A percentile compares a stretch with the other conserved stretches of the same genome.
These are phyloP conservation scores for Cheilinus undulatus DNA, from an alignment of 2,113 vertebrate genomes.

Conservation along the genomic window DNA sequence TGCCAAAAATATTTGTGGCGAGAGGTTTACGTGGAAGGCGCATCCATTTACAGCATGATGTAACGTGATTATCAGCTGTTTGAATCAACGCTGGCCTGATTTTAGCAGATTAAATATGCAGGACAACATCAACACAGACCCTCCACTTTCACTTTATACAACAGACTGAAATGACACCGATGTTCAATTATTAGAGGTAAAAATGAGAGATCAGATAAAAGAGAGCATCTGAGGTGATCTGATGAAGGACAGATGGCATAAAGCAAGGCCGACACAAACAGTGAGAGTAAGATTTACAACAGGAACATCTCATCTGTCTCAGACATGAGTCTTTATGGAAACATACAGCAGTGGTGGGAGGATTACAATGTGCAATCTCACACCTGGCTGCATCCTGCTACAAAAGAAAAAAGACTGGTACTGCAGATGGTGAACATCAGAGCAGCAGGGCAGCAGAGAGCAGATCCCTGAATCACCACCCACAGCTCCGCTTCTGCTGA, in stretches of 20 bases:
- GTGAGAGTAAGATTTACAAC: constrained; percentile 6
- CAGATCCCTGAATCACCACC: background rate
- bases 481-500: constrained; percentile 6
- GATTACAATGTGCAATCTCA: constrained; percentile 51
- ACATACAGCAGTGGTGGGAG: constrained; percentile 8
- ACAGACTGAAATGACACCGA: constrained; percentile 15
- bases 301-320: constrained; percentile 13
- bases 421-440: no score
- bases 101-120: constrained; percentile 53
- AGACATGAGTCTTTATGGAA: constrained; percentile 23
- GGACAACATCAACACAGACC: constrained; percentile 35
- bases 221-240: constrained; percentile 25
- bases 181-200: constrained; percentile 45
- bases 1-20: background rate
- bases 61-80: constrained; percentile 60
- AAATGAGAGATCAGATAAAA: constrained; percentile 35
- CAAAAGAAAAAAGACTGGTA: background rate
- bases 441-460: background rate
- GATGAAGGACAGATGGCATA: constrained; percentile 39
- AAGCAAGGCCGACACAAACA: background rate
- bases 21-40: constrained; percentile 3
- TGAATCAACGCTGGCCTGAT: constrained; percentile 52
- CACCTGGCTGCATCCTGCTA: constrained; percentile 31
- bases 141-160: constrained; percentile 10
- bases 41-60: constrained; percentile 50